Evolutionary conservation across 2,888 invertebrate species (phyloP).

Genomic region (Brassicogethes aeneus): DNA sequence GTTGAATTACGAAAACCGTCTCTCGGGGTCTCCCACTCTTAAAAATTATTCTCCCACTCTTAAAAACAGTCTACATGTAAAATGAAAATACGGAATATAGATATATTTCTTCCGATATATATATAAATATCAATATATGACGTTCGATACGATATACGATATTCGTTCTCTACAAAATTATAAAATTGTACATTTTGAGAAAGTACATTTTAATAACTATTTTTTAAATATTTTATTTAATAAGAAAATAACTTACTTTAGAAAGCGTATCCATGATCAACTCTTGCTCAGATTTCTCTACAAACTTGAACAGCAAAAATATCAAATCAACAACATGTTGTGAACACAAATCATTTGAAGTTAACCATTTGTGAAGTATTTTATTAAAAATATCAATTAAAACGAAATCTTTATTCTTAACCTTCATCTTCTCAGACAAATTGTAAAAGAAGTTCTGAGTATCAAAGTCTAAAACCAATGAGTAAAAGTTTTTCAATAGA

Average conservation of each 20-base stretch:
- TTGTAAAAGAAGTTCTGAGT: slow-evolving; percentile 44
- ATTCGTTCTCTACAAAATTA: too few relatives aligned
- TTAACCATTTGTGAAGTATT: slow-evolving; percentile 42
- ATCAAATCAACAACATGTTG: slow-evolving; percentile 52
- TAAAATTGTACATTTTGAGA: background rate
- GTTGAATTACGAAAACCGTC: too few relatives aligned
- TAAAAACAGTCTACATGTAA: too few relatives aligned
- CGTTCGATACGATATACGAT: too few relatives aligned
- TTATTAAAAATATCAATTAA: slow-evolving; percentile 26
- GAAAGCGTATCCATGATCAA: slow-evolving; percentile 47
- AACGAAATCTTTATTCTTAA: slow-evolving; percentile 17
- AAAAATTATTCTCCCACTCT: too few relatives aligned
- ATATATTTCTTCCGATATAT: too few relatives aligned
- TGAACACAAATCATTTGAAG: slow-evolving; percentile 43
- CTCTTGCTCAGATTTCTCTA: slow-evolving; percentile 47
- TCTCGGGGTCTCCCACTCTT: too few relatives aligned
- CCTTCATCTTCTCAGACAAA: slow-evolving; percentile 33
- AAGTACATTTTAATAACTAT: background rate
- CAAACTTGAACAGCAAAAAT: slow-evolving; percentile 50
- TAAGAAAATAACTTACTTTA: slow-evolving; percentile 35
- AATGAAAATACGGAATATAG: too few relatives aligned
- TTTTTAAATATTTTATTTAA: background rate
- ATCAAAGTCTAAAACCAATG: slow-evolving; percentile 50
- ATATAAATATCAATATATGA: too few relatives aligned
- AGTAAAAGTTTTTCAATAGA: slow-evolving; percentile 45